A percentile compares a stretch with the other conserved stretches of the same genome.
Conservation (phyloP, 2,113 vertebrate genomes). For the Dascyllus trimaculatus region DNA sequence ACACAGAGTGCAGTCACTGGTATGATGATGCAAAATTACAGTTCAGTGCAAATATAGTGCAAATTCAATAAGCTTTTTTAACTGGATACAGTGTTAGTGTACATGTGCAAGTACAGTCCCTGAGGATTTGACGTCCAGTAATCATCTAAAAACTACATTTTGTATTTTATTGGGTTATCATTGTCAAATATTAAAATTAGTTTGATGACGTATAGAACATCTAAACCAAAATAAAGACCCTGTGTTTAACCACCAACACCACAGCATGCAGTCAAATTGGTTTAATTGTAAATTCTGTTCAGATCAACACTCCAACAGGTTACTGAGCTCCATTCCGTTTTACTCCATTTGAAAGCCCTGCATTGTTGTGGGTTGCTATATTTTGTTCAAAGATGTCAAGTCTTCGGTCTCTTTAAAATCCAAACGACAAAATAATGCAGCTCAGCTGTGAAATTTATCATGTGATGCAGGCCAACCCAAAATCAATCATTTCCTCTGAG, state of each 20-base stretch:
- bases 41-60: no score
- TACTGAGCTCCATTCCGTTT: background rate
- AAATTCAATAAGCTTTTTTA: no score
- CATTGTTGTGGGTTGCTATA: background rate
- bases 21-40: no score
- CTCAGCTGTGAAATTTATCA: constrained; percentile 50
- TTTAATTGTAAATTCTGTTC: background rate
- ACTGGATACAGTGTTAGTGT: no score
- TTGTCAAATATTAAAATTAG: no score
- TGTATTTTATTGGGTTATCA: no score
- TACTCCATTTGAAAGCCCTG: background rate
- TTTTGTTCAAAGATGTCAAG: constrained; percentile 8
- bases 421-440: constrained; percentile 36
- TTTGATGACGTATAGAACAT: background rate
- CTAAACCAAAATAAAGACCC: background rate
- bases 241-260: background rate
- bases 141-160: no score
- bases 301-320: background rate
- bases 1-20: no score
- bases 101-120: no score
- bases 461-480: constrained; percentile 35
- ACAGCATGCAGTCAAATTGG: background rate
- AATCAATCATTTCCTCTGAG: constrained; percentile 65
- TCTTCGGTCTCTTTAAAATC: constrained; percentile 5
- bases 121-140: no score